Conservation (phyloP, 2,113 vertebrate species). For the Delphinapterus leucas region DNA sequence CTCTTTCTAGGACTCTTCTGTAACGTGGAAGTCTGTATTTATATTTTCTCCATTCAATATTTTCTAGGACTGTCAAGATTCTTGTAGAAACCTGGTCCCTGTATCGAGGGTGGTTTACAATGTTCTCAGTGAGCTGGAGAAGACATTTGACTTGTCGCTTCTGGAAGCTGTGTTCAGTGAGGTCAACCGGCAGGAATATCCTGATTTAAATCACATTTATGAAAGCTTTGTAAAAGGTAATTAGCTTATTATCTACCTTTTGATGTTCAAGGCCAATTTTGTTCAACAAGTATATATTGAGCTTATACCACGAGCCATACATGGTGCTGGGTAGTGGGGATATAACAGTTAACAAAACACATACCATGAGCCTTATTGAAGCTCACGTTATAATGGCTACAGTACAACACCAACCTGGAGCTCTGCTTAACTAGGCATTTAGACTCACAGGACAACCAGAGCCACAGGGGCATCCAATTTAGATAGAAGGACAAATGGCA, state of each 20-base stretch:
- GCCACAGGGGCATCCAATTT: not conserved
- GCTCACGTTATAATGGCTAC: not conserved
- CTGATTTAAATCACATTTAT: not conserved
- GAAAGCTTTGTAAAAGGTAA: slow-evolving; percentile 38
- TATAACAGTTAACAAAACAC: not conserved
- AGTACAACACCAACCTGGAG: not conserved
- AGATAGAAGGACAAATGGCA: not conserved
- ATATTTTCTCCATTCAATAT: not conserved
- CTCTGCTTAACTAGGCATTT: not conserved
- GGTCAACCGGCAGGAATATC: not conserved
- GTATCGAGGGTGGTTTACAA: not conserved
- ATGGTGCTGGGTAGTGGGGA: not conserved
- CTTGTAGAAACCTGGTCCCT: slow-evolving; percentile 39
- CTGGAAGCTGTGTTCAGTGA: slow-evolving; percentile 29
- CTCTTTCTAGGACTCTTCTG: not conserved
- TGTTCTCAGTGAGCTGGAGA: slow-evolving; percentile 10
- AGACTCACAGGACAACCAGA: not conserved
- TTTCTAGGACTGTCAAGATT: slow-evolving; percentile 50
- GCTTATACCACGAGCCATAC: not conserved
- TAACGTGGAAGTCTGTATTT: not conserved
- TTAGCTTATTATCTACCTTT: not conserved
- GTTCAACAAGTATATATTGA: not conserved
- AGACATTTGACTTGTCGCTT: not conserved
- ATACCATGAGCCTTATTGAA: fast-evolving
- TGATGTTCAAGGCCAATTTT: not conserved